Evolutionary conservation across 2,113 vertebrate genomes (phyloP).

Genomic region (Seriola aureovittata): DNA sequence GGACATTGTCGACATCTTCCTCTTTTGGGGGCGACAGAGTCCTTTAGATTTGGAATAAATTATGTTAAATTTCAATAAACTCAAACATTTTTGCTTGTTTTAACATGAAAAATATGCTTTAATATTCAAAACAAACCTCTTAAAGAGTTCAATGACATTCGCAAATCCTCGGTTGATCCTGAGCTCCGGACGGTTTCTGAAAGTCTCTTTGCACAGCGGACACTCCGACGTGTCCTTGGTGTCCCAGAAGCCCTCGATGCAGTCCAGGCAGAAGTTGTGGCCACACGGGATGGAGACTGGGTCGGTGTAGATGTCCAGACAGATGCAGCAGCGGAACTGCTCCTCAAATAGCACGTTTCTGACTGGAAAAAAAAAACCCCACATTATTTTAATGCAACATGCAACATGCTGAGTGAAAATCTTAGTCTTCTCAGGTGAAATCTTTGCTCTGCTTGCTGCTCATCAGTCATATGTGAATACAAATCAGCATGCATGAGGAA

Average conservation of each 20-base stretch:
- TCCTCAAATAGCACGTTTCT: constrained; percentile 5
- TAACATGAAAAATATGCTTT: neutral
- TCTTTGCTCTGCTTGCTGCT: too few species aligned
- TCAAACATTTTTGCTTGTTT: neutral
- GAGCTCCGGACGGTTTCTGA: constrained; percentile 30
- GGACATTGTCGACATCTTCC: neutral
- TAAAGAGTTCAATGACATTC: constrained; percentile 24
- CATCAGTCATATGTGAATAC: too few species aligned
- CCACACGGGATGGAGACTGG: constrained; percentile 69
- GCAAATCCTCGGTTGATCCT: constrained; percentile 42
- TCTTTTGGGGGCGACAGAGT: neutral
- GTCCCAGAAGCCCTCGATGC: constrained; percentile 62
- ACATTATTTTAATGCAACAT: too few species aligned
- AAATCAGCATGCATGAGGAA: too few species aligned
- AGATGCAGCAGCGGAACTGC: constrained; percentile 75
- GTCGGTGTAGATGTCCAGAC: constrained; percentile 60
- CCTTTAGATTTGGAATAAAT: constrained; percentile 6
- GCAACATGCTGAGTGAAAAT: too few species aligned
- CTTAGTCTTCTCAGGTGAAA: too few species aligned
- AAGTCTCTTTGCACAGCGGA: constrained; percentile 67
- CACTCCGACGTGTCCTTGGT: constrained; percentile 31
- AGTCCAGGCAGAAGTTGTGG: constrained; percentile 73
- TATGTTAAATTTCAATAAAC: neutral
- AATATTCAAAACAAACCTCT: constrained; percentile 27
- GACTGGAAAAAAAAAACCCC: neutral